Evolutionary conservation across 1,140 invertebrate genomes (phyloP), one percentile per base, ranked within the genome.

Genomic region (Odontomachus brunneus): DNA sequence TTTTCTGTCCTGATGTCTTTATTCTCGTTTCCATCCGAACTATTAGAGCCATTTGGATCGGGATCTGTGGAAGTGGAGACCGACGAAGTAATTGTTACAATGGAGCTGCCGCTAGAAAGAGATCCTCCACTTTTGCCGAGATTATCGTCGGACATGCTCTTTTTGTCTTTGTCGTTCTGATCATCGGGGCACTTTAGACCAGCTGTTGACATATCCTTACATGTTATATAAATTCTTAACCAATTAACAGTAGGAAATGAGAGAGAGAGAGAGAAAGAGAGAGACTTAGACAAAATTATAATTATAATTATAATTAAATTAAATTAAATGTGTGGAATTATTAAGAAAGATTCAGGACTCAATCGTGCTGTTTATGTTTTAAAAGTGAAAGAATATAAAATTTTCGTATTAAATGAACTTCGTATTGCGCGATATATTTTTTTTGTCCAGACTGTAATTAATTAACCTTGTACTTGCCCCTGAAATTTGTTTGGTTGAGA

Each of bases 1-100:
- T 95, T 96, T 91, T 98, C 97, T 81, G 62, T 44, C 96, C 95
- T 75, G 96, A 96, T 63, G 82, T 84, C 17, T 7, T 48, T 19
- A 55, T 53, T 29, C 2, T 88, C 90, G 44, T 90, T 89, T 2
- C 53, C 78, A 0, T 0, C 53, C 19, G 69, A 12, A 9, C 74
- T 59, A 48, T 72, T 82, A n/a, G 69, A 73, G 63, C 72, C 86
- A 44, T 91, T 90, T 4, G 92, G 91, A 82, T 92, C 92, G 7
- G 91, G 90, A 80, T 93, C 91, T 33, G 92, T 90, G 85, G 89
- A 90, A 17, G 90, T 78, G 5, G 29, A 33, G 22, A 84, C 81
- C 38, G 93, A 91, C 48, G 90, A 89, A 5, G 38, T 9, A 14
- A 94, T 93, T 14, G 93, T 94, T 14, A 92, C 89, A 73, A 94